phyloP scores from a whole-genome alignment of 1,140 invertebrate genomes.

The Zaprionus gabonicus region DNA sequence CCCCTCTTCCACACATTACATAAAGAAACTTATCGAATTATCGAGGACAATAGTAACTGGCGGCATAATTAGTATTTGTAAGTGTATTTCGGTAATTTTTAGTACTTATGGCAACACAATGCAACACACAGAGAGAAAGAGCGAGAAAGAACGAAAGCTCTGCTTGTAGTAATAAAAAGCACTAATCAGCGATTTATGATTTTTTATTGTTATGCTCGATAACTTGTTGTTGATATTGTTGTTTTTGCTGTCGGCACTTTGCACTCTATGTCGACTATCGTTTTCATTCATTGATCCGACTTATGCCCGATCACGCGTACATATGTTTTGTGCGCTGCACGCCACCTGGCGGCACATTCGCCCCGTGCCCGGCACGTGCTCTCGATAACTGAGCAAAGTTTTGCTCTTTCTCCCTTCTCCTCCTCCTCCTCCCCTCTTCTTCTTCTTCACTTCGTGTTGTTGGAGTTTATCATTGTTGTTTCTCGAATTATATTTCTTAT shows the following conservation, averaged over 20 bases:
- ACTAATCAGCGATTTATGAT: conserved; percentile 7
- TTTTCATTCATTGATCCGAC: conserved; percentile 77
- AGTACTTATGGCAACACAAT: too few relatives aligned
- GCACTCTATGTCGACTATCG: conserved; percentile 56
- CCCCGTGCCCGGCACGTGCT: conserved; percentile 64
- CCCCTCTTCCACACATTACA: too few relatives aligned
- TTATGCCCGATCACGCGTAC: conserved; percentile 71
- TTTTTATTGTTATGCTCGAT: conserved; percentile 32
- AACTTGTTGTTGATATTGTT: conserved; percentile 28
- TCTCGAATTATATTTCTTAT: conserved; percentile 26
- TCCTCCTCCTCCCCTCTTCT: neutral
- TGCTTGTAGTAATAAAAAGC: neutral
- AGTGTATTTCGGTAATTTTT: too few relatives aligned
- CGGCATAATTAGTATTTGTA: too few relatives aligned
- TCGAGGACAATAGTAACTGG: too few relatives aligned
- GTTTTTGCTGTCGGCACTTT: conserved; percentile 32
- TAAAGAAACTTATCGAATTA: too few relatives aligned
- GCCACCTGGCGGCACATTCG: conserved; percentile 58
- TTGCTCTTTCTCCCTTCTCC: neutral
- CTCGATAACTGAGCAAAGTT: conserved; percentile 48
- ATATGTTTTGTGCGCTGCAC: conserved; percentile 64
- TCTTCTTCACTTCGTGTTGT: neutral
- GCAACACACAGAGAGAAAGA: neutral
- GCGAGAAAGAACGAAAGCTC: neutral
- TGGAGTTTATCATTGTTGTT: conserved; percentile 4